Conservation (phyloP, 2,888 invertebrate genomes). For the Papilio demoleus region DNA sequence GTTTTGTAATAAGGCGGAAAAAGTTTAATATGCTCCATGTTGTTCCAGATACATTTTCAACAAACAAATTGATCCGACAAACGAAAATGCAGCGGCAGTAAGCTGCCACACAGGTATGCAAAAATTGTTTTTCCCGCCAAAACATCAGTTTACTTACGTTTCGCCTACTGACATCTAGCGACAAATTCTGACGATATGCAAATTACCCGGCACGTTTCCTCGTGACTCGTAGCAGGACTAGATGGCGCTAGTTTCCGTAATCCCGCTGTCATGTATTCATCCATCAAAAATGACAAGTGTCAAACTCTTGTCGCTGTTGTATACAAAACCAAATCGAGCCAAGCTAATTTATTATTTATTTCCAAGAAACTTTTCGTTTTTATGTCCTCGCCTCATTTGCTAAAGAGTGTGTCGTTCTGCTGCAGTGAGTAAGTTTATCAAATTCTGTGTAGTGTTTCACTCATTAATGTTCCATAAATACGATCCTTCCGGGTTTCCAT, state of each 20-base stretch:
- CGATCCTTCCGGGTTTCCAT: slow-evolving; percentile 66
- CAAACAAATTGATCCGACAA: slow-evolving; percentile 49
- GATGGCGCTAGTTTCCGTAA: slow-evolving; percentile 64
- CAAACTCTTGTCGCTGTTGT: slow-evolving; percentile 64
- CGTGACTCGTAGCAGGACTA: slow-evolving; percentile 50
- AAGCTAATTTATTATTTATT: slow-evolving; percentile 81
- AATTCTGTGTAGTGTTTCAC: slow-evolving; percentile 65
- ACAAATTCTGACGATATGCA: slow-evolving; percentile 57
- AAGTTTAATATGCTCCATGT: slow-evolving; percentile 38
- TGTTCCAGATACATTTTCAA: slow-evolving; percentile 51
- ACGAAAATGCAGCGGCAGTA: slow-evolving; percentile 77
- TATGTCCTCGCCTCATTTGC: slow-evolving; percentile 57
- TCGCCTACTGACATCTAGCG: slow-evolving; percentile 63
- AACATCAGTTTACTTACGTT: slow-evolving; percentile 11
- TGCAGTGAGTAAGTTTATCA: slow-evolving; percentile 60
- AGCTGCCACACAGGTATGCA: slow-evolving; percentile 74
- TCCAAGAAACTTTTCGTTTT: slow-evolving; percentile 69
- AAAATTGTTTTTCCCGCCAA: slow-evolving; percentile 42
- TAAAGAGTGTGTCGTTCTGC: slow-evolving; percentile 55
- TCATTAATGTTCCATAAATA: slow-evolving; percentile 68
- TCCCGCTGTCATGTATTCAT: slow-evolving; percentile 49
- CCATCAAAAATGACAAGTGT: slow-evolving; percentile 51
- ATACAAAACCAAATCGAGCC: slow-evolving; percentile 74
- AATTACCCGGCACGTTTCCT: slow-evolving; percentile 49
- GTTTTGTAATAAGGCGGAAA: too few relatives aligned